Evolutionary conservation across 2,888 invertebrate genomes (phyloP).

Genomic region (Incurvaria masculella): DNA sequence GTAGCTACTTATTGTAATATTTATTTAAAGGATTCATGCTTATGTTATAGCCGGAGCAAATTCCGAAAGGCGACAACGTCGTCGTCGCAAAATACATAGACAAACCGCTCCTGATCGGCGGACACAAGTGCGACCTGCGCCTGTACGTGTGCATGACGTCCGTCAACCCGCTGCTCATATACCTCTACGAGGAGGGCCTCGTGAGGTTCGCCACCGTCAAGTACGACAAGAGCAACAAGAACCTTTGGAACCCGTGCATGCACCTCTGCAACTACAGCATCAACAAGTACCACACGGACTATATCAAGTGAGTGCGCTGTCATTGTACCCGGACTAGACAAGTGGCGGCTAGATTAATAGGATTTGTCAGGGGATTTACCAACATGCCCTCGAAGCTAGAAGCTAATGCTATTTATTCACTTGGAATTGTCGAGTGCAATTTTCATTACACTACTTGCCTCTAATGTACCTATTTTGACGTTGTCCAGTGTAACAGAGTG

Average conservation of each 20-base stretch:
- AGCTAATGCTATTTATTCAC: too few species aligned
- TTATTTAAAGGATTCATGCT: not conserved
- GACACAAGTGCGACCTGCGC: conserved; percentile 94
- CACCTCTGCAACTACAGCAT: conserved; percentile 98
- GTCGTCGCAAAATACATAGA: conserved; percentile 89
- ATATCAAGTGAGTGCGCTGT: conserved; percentile 90
- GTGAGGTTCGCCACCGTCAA: conserved; percentile 95
- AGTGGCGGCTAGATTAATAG: too few species aligned
- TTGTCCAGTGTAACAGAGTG: too few species aligned
- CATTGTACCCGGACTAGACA: too few species aligned
- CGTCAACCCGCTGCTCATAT: conserved; percentile 90
- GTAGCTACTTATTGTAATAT: too few species aligned
- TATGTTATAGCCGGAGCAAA: conserved; percentile 74
- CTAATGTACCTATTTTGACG: too few species aligned
- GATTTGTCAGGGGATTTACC: too few species aligned
- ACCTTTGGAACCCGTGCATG: conserved; percentile 94
- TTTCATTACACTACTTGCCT: too few species aligned
- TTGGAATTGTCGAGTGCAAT: too few species aligned
- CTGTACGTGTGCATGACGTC: conserved; percentile 94
- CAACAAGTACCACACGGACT: conserved; percentile 95
- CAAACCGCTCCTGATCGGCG: conserved; percentile 83
- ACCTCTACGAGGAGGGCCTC: conserved; percentile 94
- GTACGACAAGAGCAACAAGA: conserved; percentile 88
- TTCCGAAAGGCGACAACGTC: conserved; percentile 86
- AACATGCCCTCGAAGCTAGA: too few species aligned